Evolutionary conservation across 2,797 vertebrate species (phyloP), one percentile per base, ranked within the genome.

Genomic region (Etheostoma perlongum): DNA sequence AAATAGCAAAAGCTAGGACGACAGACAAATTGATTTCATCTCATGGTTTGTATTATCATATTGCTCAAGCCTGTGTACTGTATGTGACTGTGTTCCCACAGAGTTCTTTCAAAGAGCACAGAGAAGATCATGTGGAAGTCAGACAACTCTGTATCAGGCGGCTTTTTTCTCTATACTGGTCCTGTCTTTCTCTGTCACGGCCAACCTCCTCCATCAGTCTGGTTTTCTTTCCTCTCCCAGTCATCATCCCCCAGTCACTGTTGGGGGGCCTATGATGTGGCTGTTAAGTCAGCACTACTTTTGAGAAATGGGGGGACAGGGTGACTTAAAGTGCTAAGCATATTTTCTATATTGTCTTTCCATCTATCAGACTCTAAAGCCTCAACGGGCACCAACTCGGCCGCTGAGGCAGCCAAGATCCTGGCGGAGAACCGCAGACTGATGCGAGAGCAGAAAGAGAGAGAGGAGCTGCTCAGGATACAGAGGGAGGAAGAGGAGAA

Each of bases 321-420:
- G 14, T 8, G 44, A 67, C 30, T 58, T 8, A 4, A 65, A 51
- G 52, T 53, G 54, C 19, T 71, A 66, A 88, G 59, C 0, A 2
- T 13, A 9, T 72, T 5, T n/a, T 67, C 33, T 4, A 0, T 36
- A 0, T 76, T 81, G 19, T 75, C 54, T 81, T 68, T 73, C 0
- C 10, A 13, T 40, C 40, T 94, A 51, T 77, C 92, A 84, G 88
- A 90, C 88, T 88, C 92, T 71, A 97, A 96, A 93, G 69, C 74
- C 19, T 36, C 85, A 9, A 78, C 93, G 10, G 96, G 95, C 83
- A 96, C 95, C 72, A 96, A 95, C 82, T 96, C 95, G 0, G 96
- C 96, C 8, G 95, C 97, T 33, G 96, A 96, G 89, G 96, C 96
- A 12, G 95, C 96, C 16, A 97, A 96, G 94, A 96, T 97, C 86